Percentiles rank a stretch among this genome's conserved stretches.
These are phyloP conservation scores for Palythoa heliodiscus DNA, from an alignment of 92 coral and sea anemone genomes.

Conservation along the genomic window DNA sequence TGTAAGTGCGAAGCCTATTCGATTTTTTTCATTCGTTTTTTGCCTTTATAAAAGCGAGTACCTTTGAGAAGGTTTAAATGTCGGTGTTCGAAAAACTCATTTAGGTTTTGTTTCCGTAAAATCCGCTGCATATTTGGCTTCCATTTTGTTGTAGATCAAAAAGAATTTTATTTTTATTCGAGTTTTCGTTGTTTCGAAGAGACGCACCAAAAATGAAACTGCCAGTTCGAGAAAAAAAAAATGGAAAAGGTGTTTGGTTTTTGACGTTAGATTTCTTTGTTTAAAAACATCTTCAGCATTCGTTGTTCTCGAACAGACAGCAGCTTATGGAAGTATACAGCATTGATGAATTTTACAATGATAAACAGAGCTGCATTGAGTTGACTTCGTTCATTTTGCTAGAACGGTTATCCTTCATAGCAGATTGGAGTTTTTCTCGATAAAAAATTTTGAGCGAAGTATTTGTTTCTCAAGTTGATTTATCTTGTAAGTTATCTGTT, in stretches of 20 bases:
- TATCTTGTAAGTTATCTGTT: background rate
- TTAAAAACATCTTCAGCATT: conserved; percentile 59
- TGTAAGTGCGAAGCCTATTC: conserved; percentile 16
- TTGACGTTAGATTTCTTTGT: conserved; percentile 67
- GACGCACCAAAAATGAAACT: background rate
- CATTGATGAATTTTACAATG: background rate
- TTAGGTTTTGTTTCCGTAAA: conserved; percentile 20
- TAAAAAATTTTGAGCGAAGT: background rate
- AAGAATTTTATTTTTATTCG: conserved; percentile 33
- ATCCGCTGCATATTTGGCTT: conserved; percentile 21
- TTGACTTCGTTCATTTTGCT: conserved; percentile 7
- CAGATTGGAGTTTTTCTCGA: conserved; percentile 3
- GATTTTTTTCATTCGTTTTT: background rate
- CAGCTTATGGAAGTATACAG: background rate
- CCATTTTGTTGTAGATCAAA: conserved; percentile 30
- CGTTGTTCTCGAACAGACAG: background rate
- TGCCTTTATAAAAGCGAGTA: background rate
- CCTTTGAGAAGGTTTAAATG: background rate
- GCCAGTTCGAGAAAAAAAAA: background rate
- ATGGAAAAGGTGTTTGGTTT: conserved; percentile 44
- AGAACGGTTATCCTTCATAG: conserved; percentile 1
- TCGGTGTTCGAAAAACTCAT: conserved; percentile 19
- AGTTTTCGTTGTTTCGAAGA: conserved; percentile 33
- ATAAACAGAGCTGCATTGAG: background rate
- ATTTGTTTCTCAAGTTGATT: background rate